Conservation (phyloP, 1,140 invertebrate species). For the Popillia japonica region DNA sequence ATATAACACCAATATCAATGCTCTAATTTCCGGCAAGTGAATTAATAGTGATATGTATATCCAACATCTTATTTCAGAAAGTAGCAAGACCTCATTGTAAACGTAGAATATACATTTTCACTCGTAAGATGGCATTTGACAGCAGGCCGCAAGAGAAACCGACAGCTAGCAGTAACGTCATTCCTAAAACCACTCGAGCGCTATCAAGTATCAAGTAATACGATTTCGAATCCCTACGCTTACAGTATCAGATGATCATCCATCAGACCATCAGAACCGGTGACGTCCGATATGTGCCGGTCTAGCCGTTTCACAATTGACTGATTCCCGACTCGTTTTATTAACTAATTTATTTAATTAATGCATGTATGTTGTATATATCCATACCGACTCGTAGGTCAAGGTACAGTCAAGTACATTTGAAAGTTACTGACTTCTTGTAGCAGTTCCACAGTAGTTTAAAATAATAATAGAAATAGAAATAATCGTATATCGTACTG, state of each 20-base stretch:
- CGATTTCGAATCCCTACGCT: slow-evolving; percentile 16
- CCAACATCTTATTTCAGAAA: no score
- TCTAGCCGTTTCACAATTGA: slow-evolving; percentile 35
- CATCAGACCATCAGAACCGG: slow-evolving; percentile 19
- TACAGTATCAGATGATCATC: slow-evolving; percentile 27
- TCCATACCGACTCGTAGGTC: neutral
- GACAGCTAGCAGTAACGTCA: neutral
- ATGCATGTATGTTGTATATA: slow-evolving; percentile 3
- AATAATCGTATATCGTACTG: no score
- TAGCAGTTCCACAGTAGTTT: no score
- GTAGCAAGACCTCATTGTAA: no score
- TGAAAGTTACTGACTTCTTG: neutral
- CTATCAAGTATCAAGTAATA: slow-evolving; percentile 39
- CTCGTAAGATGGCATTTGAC: neutral
- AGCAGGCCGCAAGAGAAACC: neutral
- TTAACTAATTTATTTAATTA: slow-evolving; percentile 40
- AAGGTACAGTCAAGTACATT: neutral
- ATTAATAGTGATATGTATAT: no score
- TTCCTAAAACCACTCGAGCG: slow-evolving; percentile 15
- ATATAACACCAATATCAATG: no score
- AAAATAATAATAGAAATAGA: no score
- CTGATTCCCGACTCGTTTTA: slow-evolving; percentile 37
- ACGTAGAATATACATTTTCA: neutral
- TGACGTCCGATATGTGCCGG: slow-evolving; percentile 31
- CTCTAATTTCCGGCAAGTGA: no score